Evolutionary conservation across 2,888 invertebrate genomes (phyloP), one percentile per base, ranked within the genome.

Genomic region (Homarus gammarus): DNA sequence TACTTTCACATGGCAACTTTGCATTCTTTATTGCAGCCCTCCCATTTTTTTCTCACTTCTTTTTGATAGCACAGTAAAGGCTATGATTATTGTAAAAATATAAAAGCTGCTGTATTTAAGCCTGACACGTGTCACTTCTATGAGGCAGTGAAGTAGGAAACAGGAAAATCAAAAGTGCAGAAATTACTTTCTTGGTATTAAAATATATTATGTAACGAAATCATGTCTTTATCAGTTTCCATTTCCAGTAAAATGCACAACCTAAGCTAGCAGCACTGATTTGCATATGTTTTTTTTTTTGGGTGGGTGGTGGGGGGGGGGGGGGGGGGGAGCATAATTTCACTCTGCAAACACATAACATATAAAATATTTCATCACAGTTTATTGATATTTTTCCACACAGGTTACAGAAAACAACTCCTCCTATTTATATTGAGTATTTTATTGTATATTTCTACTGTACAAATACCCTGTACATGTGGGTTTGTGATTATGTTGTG

Each of bases 401-500:
- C 27, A 49, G 85, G 56, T 77, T 22, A 51, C 73, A 61, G 44
- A n/a, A 89, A 89, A 84, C 78, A 79, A 78, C 51, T 33, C 38
- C 64, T 68, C 12, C 84, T 70, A 31, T 78, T 79, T 51, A 78
- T 89, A 84, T 77, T 84, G 84, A 89, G 89, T 89, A 89, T 89
- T 89, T 89, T 84, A 84, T 89, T 89, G 78, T 84, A 84, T 84
- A 78, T 89, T 78, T 79, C 91, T 91, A 91, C 87, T 90, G 90
- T 91, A 91, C 91, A 91, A 91, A 91, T 91, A 91, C 91, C 91
- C 91, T 91, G 91, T 91, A 91, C 91, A 91, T 87, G 90, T 90
- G 89, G 89, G 84, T 89, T 86, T 84, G 89, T 89, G 84, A 84
- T 84, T 89, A 89, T 84, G 89, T 89, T 81, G 84, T 84, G 89